phyloP scores from a whole-genome alignment of 2,113 vertebrate genomes.

The Aegithalos caudatus region DNA sequence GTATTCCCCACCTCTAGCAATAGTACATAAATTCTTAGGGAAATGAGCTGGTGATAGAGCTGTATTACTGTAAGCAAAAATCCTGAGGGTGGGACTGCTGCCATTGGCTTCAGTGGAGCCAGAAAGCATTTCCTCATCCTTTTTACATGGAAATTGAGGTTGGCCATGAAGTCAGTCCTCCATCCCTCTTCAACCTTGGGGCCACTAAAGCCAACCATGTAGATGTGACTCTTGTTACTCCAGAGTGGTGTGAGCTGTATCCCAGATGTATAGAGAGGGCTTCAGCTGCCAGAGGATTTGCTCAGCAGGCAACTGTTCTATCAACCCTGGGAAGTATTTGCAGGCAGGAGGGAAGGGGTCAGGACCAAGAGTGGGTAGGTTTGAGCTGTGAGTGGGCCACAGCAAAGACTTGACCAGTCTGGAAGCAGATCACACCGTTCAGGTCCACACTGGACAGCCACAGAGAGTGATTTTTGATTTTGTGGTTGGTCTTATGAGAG shows the following conservation, averaged over 20 bases:
- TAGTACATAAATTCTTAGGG: neutral
- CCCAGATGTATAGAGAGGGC: neutral
- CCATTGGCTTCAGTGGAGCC: neutral
- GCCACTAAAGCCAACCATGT: neutral
- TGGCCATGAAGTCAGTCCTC: neutral
- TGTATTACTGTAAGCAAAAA: neutral
- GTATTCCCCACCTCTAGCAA: neutral
- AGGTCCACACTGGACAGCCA: neutral
- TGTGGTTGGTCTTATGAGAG: neutral
- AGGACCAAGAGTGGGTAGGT: neutral
- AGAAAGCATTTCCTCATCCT: slow-evolving; percentile 1
- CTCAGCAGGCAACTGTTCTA: neutral
- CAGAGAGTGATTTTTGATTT: neutral
- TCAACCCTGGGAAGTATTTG: accelerated
- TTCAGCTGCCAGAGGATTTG: neutral
- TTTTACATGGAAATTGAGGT: neutral
- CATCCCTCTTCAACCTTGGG: neutral
- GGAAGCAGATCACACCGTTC: neutral
- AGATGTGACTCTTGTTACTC: neutral
- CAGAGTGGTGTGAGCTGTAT: neutral
- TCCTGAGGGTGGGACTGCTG: neutral
- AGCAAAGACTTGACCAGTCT: neutral
- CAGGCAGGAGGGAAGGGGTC: neutral
- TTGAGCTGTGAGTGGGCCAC: neutral
- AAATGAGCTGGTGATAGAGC: neutral